A percentile compares a stretch with the other conserved stretches of the same genome.
Conservation (phyloP, 1,140 invertebrate genomes). For the Zophobas morio region DNA sequence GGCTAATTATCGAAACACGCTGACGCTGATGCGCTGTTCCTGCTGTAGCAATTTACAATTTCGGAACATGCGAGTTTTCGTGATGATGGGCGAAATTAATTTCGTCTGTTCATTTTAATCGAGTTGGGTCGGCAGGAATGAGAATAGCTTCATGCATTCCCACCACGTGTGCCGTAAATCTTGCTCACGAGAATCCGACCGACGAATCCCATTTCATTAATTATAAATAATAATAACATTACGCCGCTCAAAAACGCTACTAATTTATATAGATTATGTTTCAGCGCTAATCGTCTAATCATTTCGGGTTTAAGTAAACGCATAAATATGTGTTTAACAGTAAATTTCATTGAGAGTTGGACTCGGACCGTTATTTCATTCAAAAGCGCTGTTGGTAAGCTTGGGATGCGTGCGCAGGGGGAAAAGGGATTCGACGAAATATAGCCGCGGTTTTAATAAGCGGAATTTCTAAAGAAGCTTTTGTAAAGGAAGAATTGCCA, state of each 20-base stretch:
- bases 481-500: no score
- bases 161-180: conserved; percentile 29
- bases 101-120: conserved; percentile 21
- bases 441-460: no score
- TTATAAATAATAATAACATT: conserved; percentile 7
- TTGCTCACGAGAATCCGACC: conserved; percentile 7
- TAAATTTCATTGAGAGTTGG: conserved; percentile 1
- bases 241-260: not conserved
- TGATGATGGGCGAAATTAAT: conserved; percentile 18
- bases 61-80: conserved; percentile 22
- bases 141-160: conserved; percentile 30
- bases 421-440: no score
- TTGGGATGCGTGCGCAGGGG: no score
- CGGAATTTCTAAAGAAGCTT: no score
- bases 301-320: not conserved
- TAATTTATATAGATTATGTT: not conserved
- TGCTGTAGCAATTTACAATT: conserved; percentile 11
- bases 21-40: not conserved
- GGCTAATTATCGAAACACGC: not conserved
- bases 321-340: conserved; percentile 20
- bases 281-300: not conserved
- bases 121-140: conserved; percentile 25
- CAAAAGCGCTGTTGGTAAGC: not conserved
- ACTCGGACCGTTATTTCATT: conserved; percentile 12
- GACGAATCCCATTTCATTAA: conserved; percentile 29